phyloP scores from a whole-genome alignment of 2,888 invertebrate species.

The Pandemis heparana region DNA sequence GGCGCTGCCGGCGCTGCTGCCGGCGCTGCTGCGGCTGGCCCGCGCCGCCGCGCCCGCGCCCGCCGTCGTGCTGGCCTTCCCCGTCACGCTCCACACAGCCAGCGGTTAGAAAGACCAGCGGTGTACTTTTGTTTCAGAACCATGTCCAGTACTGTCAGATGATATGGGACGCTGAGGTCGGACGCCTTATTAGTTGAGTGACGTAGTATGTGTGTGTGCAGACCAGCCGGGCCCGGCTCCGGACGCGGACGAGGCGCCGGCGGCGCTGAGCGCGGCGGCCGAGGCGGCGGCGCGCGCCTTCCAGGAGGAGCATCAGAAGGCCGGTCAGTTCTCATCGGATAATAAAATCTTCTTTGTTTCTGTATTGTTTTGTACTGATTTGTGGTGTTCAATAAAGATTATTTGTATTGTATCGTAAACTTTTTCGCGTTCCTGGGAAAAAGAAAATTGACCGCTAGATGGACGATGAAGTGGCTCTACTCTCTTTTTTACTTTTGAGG shows the following conservation, averaged over 20 bases:
- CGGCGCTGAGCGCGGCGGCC: slow-evolving; percentile 34
- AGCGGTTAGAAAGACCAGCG: too few species aligned
- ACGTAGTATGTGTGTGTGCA: slow-evolving; percentile 44
- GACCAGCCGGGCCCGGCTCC: not conserved
- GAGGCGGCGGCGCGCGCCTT: slow-evolving; percentile 28
- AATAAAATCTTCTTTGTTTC: too few species aligned
- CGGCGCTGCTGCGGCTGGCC: slow-evolving; percentile 83
- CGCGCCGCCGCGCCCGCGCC: slow-evolving; percentile 65
- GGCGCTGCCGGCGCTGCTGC: slow-evolving; percentile 50
- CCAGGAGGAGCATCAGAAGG: slow-evolving; percentile 8
- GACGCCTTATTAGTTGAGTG: slow-evolving; percentile 1
- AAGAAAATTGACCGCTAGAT: too few species aligned
- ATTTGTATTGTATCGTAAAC: too few species aligned
- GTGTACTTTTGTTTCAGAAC: too few species aligned
- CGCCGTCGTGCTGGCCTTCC: slow-evolving; percentile 85
- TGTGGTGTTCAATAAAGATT: too few species aligned
- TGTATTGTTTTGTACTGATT: not conserved
- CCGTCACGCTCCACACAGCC: slow-evolving; percentile 53
- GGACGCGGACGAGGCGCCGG: slow-evolving; percentile 18
- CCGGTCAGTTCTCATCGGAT: slow-evolving; percentile 15
- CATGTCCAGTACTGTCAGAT: too few species aligned
- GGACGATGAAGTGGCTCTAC: too few species aligned
- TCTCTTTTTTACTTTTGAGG: too few species aligned
- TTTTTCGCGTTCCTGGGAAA: too few species aligned
- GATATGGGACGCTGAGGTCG: too few species aligned